A percentile compares a stretch with the other conserved stretches of the same genome.
Conservation (phyloP, 2,797 vertebrate genomes). For the Siniperca obscura region DNA sequence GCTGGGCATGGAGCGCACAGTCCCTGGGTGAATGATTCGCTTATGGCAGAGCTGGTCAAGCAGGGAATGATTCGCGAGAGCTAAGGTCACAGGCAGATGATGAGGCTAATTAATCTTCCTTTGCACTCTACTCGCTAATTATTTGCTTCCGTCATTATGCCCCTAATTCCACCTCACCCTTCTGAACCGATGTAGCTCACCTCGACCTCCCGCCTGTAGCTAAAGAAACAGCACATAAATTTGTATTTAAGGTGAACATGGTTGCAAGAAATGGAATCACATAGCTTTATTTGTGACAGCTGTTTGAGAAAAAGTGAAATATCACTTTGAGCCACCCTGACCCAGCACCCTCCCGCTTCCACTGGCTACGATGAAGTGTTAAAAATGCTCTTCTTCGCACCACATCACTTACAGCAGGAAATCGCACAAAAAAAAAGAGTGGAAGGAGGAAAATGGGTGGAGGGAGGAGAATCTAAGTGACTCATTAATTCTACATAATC, state of each 20-base stretch:
- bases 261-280: constrained; percentile 47
- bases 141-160: constrained; percentile 80
- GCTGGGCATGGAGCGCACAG: constrained; percentile 40
- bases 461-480: constrained; percentile 68
- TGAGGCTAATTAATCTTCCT: constrained; percentile 81
- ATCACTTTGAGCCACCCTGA: constrained; percentile 38
- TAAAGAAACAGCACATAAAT: constrained; percentile 58
- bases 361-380: constrained; percentile 35
- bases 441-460: constrained; percentile 51
- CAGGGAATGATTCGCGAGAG: constrained; percentile 66
- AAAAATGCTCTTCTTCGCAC: constrained; percentile 53
- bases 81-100: constrained; percentile 78
- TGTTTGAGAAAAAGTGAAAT: constrained; percentile 52
- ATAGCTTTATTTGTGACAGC: constrained; percentile 46
- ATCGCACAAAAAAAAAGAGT: constrained; percentile 57
- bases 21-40: constrained; percentile 67
- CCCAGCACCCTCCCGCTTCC: constrained; percentile 31
- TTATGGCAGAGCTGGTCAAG: constrained; percentile 69
- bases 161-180: constrained; percentile 55
- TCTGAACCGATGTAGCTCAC: constrained; percentile 37
- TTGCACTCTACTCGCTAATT: constrained; percentile 78
- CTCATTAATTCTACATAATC: constrained; percentile 80
- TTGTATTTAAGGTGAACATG: constrained; percentile 40
- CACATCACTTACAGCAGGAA: constrained; percentile 70
- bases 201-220: constrained; percentile 50